Evolutionary conservation across 1,140 invertebrate species (phyloP), one percentile per base, ranked within the genome.

Genomic region (Vollenhovia emeryi): DNA sequence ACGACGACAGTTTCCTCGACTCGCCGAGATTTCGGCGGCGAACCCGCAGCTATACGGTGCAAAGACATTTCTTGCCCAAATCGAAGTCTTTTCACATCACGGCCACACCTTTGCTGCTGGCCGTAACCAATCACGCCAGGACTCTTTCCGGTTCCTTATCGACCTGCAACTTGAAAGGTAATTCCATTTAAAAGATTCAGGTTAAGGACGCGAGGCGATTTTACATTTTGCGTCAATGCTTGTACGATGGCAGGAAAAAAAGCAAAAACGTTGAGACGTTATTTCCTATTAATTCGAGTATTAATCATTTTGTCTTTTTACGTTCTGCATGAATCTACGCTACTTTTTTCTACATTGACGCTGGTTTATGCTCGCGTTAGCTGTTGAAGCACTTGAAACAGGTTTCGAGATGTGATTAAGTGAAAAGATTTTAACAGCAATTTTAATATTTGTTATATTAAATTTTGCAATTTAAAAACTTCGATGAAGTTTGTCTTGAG

Each of bases 31-130:
- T 95, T 86, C 92, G 94, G 64, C 93, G 94, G 59, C 94, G 94
- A n/a, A 93, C 93, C n/a, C 93, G 93, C 52, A 95, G 93, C 79
- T 95, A 95, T 83, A 93, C 93, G 76, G 91, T 95, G 84, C 92
- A 94, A 60, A 95, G 94, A 89, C 91, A 92, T 73, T 84, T 90
- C 79, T 90, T 93, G 52, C 91, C 92, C n/a, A 94, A 94, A 89
- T 94, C 93, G 68, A 93, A 92, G 84, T 93, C 92, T 59, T 93
- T 94, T 84, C 91, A 92, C 87, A 90, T 94, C 74, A 89, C 93
- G 33, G 88, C 93, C 82, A 94, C 93, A 78, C 94, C 94, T 82
- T 87, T 94, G 86, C 86, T 94, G 60, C 80, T 95, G 64, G 93
- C 93, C 69, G 91, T 95, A 87, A 94, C 91, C 86, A 93, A 94